Evolutionary conservation across 2,797 vertebrate species (phyloP).

Genomic region (Lutjanus argentimaculatus): DNA sequence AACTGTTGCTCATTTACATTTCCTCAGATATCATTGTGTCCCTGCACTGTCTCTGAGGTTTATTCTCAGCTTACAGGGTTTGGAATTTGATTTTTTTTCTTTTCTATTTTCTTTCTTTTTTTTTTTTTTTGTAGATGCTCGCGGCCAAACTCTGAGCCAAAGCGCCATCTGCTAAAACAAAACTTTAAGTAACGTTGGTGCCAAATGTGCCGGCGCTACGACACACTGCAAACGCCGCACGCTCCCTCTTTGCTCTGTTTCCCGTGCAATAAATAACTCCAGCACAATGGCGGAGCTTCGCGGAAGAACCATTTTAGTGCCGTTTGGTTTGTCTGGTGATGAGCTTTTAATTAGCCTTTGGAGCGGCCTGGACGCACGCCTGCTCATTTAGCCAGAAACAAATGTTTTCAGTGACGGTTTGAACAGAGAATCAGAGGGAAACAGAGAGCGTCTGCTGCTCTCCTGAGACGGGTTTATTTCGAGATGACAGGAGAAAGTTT

Average conservation of each 20-base stretch:
- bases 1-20: background rate
- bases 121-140: constrained; percentile 2
- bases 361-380: constrained; percentile 46
- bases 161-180: constrained; percentile 73
- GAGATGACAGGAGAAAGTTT: constrained; percentile 37
- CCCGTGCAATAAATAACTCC: constrained; percentile 53
- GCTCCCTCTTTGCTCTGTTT: constrained; percentile 46
- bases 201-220: constrained; percentile 50
- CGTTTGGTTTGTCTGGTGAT: constrained; percentile 51
- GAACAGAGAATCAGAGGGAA: constrained; percentile 44
- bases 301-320: constrained; percentile 22
- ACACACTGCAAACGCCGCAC: background rate
- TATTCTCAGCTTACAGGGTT: constrained; percentile 39
- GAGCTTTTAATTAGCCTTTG: constrained; percentile 65
- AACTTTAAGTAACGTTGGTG: constrained; percentile 49
- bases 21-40: constrained; percentile 1
- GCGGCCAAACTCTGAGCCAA: constrained; percentile 55
- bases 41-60: background rate
- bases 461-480: constrained; percentile 43
- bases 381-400: constrained; percentile 49
- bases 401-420: constrained; percentile 46
- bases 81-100: background rate
- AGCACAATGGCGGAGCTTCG: constrained; percentile 8
- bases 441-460: constrained; percentile 32
- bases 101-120: background rate